Evolutionary conservation across 2,113 vertebrate species (phyloP).

Genomic region (Pseudopipra pipra): DNA sequence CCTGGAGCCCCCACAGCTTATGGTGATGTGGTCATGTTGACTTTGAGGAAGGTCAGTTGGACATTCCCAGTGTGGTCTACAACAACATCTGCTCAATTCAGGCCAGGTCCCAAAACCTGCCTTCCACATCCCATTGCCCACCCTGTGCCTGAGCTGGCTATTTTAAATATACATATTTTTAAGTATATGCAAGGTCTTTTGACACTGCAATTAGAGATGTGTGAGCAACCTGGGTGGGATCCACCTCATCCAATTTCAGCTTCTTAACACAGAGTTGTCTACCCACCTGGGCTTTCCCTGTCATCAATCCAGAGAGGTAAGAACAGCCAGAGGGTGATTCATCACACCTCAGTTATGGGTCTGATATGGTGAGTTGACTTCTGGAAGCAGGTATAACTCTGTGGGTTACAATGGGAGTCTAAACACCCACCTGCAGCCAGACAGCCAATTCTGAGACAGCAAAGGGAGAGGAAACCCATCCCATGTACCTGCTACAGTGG

Average conservation of each 20-base stretch:
- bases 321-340: constrained; percentile 18
- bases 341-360: background rate
- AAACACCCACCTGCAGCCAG: background rate
- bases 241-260: background rate
- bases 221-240: constrained; percentile 34
- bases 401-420: background rate
- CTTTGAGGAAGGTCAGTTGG: background rate
- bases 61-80: background rate
- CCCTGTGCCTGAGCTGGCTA: background rate
- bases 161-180: rapidly evolving
- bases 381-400: background rate
- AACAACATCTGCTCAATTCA: background rate
- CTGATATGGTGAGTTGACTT: background rate
- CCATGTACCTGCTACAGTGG: background rate
- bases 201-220: background rate
- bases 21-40: rapidly evolving
- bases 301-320: background rate
- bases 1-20: rapidly evolving
- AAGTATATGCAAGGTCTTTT: background rate
- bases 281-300: background rate
- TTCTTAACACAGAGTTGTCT: background rate
- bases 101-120: background rate
- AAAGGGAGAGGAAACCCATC: background rate
- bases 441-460: background rate
- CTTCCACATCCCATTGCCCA: rapidly evolving